Conservation (phyloP, 2,888 invertebrate species). For the Yponomeuta plumbellus region DNA sequence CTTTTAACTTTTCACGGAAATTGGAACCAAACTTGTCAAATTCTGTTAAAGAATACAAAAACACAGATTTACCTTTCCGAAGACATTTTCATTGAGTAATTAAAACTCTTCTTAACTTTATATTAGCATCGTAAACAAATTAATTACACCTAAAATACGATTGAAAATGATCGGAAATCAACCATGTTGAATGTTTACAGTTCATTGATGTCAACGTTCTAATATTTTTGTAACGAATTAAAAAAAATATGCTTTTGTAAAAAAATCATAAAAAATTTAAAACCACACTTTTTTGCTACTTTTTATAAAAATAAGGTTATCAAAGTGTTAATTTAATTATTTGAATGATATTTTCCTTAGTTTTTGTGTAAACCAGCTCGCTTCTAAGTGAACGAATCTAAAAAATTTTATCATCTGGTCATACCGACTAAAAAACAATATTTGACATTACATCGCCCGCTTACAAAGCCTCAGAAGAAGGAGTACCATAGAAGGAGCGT, state of each 20-base stretch:
- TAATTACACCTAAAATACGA: slow-evolving; percentile 59
- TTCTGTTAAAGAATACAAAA: slow-evolving; percentile 29
- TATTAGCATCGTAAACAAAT: slow-evolving; percentile 51
- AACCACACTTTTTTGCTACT: too few relatives aligned
- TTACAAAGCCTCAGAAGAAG: too few relatives aligned
- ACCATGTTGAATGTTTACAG: slow-evolving; percentile 77
- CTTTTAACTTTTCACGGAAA: slow-evolving; percentile 54
- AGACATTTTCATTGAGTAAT: slow-evolving; percentile 56
- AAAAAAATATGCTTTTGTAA: background rate
- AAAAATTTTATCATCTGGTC: too few relatives aligned
- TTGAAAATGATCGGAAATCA: slow-evolving; percentile 55
- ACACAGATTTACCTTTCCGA: slow-evolving; percentile 61
- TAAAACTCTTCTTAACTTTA: slow-evolving; percentile 39
- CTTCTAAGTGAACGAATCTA: too few relatives aligned
- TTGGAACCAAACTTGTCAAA: slow-evolving; percentile 51
- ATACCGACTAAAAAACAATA: too few relatives aligned
- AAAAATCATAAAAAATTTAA: too few relatives aligned
- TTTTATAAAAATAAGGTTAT: too few relatives aligned
- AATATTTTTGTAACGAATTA: background rate
- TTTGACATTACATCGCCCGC: too few relatives aligned
- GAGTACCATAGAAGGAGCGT: too few relatives aligned
- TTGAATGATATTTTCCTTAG: too few relatives aligned
- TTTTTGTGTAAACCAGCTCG: too few relatives aligned
- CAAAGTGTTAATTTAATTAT: too few relatives aligned
- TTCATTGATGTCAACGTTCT: slow-evolving; percentile 10